Percentiles rank a stretch among this genome's conserved stretches.
These are phyloP conservation scores for Sicus ferrugineus DNA, from an alignment of 2,888 invertebrate species.

Conservation along the genomic window DNA sequence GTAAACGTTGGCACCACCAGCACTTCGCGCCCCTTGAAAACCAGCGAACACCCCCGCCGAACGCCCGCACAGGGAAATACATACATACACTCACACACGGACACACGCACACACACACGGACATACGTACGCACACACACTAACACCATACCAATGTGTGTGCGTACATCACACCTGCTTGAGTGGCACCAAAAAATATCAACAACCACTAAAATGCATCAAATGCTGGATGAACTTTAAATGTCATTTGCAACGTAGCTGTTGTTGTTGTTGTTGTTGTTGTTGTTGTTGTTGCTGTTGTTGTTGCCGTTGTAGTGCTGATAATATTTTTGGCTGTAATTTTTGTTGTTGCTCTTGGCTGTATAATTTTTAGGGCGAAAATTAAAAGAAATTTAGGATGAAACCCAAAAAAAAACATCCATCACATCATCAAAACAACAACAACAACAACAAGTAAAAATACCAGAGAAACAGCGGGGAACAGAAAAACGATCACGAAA, in stretches of 20 bases:
- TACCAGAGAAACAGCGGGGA: neutral
- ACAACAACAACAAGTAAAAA: neutral
- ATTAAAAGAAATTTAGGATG: neutral
- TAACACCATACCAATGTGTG: neutral
- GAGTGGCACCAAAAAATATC: neutral
- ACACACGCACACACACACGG: neutral
- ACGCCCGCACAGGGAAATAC: too few species aligned
- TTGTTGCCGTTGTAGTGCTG: neutral
- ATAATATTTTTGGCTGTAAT: neutral
- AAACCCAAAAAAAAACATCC: neutral
- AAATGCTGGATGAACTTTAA: slow-evolving; percentile 10
- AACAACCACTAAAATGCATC: too few species aligned
- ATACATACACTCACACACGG: neutral
- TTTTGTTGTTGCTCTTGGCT: too few species aligned
- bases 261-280: slow-evolving; percentile 5
- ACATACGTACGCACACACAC: slow-evolving; percentile 4
- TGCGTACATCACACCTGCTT: neutral
- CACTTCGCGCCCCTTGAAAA: too few species aligned
- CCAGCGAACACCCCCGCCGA: too few species aligned
- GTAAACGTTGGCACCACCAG: too few species aligned
- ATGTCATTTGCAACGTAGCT: slow-evolving; percentile 21
- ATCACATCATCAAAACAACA: neutral
- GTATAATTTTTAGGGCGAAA: too few species aligned
- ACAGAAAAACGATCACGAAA: neutral
- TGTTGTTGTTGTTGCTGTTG: neutral